Evolutionary conservation across 2,797 vertebrate genomes (phyloP).

Genomic region (Girardinus metallicus): DNA sequence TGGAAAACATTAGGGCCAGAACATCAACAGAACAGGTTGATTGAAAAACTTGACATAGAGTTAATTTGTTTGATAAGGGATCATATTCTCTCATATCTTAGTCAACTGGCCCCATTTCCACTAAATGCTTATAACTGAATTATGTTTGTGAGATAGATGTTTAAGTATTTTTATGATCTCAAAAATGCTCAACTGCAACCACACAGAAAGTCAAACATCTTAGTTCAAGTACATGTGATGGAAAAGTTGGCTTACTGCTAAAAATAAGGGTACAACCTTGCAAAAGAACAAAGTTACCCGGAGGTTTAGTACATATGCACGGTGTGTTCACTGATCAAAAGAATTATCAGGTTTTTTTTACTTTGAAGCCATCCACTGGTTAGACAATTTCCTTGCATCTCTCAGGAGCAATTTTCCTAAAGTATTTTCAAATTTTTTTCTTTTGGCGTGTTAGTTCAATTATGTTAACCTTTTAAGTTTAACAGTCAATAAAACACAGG

Average conservation of each 20-base stretch:
- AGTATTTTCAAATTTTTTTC: not conserved
- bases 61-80: not conserved
- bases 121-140: not conserved
- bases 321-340: not conserved
- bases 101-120: not conserved
- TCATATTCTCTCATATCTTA: not conserved
- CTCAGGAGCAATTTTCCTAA: not conserved
- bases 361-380: not conserved
- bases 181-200: not conserved
- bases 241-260: not conserved
- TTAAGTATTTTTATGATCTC: not conserved
- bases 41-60: not conserved
- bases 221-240: not conserved
- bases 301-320: not conserved
- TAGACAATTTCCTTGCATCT: constrained; percentile 22
- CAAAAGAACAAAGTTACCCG: not conserved
- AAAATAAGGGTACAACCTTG: not conserved
- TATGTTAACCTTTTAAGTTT: constrained; percentile 26
- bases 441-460: constrained; percentile 27
- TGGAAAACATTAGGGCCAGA: not conserved
- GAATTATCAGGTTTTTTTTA: not conserved
- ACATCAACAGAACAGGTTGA: not conserved
- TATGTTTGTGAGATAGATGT: not conserved
- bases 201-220: not conserved
- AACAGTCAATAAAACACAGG: constrained; percentile 23